phyloP scores from a whole-genome alignment of 2,797 vertebrate genomes.

The Tarsius wallacei region DNA sequence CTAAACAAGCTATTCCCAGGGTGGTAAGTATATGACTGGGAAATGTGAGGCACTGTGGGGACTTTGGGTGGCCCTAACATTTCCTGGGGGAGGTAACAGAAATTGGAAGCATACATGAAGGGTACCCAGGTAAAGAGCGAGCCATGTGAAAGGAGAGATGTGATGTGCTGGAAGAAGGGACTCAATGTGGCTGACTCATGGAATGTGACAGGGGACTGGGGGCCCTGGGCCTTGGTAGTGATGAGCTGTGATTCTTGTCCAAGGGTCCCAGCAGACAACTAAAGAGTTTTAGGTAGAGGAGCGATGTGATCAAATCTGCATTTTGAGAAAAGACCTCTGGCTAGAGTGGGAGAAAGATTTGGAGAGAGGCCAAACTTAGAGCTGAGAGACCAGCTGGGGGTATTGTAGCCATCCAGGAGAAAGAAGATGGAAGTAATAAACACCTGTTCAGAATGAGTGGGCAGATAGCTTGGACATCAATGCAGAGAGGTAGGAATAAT shows the following conservation, averaged over 20 bases:
- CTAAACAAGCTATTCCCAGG: not conserved
- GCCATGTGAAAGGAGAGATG: not conserved
- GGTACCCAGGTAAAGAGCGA: not conserved
- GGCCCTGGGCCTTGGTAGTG: not conserved
- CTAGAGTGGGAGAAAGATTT: not conserved
- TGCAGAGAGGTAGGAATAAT: not conserved
- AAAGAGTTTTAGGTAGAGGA: not conserved
- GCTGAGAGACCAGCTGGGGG: not conserved
- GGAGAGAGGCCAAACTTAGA: not conserved
- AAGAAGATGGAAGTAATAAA: not conserved
- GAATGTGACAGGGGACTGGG: not conserved
- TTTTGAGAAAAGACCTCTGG: slow-evolving; percentile 43
- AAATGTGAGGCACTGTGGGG: not conserved
- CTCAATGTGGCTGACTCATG: not conserved
- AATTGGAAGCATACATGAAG: not conserved
- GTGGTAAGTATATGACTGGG: not conserved
- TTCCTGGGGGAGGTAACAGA: not conserved
- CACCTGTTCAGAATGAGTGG: not conserved
- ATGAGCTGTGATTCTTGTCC: not conserved
- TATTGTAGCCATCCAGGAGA: not conserved
- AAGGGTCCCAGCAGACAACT: not conserved
- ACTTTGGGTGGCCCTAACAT: not conserved
- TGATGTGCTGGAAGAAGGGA: not conserved
- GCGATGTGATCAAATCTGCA: not conserved
- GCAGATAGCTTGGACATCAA: not conserved